Evolutionary conservation across 1,140 invertebrate species (phyloP), one percentile per base, ranked within the genome.

Genomic region (Tetramorium simillimum): DNA sequence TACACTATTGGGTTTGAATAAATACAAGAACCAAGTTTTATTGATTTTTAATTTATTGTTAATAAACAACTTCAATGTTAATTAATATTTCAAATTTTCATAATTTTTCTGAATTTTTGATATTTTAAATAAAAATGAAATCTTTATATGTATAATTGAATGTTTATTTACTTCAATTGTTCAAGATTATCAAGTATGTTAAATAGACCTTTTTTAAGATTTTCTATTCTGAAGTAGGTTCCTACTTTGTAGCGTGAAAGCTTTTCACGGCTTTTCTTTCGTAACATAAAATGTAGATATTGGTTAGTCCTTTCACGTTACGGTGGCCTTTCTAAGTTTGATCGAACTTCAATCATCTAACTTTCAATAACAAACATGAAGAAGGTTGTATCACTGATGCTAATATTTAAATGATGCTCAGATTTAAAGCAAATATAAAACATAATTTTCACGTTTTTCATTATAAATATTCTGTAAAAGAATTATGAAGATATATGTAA

Each of bases 301-400:
- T 81, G 21, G 24, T 58, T 75, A 75, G 53, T 33, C 78, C 37
- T 72, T 70, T 70, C n/a, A 81, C 16, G 33, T 70, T 46, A 69
- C 16, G n/a, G 16, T 81, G 10, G 16, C 9, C 16, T 51, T 81
- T 81, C 21, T 24, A 81, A 70, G 37, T 81, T 33, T 56, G 10
- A 70, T 40, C 49, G 37, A 70, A 81, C 49, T 81, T 81, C 46
- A 43, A 53, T 69, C 46, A 40, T 53, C 46, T 9, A 69, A 69
- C 46, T 69, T 81, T 21, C 33, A 2, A 18, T 2, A 56, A 67
- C 49, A 81, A 70, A 43, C n/a, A 24, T 14, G 37, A 24, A 4
- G 9, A 18, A 69, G 24, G 33, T 78, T 46, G 21, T 69, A 67
- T 51, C 7, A 69, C n/a, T 53, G 18, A 7, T 56, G 16, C 12